A percentile compares a stretch with the other conserved stretches of the same genome.
Conservation (phyloP, 1,140 invertebrate species). For the Zaprionus kolodkinae region DNA sequence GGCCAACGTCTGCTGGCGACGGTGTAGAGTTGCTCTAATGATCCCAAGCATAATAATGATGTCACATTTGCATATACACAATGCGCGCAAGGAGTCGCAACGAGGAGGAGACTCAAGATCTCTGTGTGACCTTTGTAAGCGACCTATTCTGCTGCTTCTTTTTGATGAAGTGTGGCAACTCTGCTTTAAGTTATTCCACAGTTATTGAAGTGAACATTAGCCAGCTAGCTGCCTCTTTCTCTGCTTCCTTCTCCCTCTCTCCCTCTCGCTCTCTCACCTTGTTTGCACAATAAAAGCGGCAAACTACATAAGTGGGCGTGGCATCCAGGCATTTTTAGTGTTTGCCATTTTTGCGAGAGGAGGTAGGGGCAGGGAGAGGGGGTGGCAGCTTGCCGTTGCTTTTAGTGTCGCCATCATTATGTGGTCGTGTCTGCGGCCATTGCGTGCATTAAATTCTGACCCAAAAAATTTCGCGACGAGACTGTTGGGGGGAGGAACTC, state of each 20-base stretch:
- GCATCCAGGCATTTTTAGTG: conserved; percentile 25
- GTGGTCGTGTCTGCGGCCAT: conserved; percentile 53
- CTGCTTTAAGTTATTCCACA: not conserved
- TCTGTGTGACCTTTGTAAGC: not conserved
- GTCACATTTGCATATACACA: not conserved
- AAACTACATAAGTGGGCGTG: not conserved
- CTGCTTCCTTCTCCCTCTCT: not conserved
- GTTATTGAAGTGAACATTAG: conserved; percentile 1
- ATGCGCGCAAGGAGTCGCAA: too few relatives aligned
- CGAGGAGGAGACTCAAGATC: not conserved
- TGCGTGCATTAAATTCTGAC: conserved; percentile 58
- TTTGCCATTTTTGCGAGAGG: conserved; percentile 40
- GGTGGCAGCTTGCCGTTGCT: conserved; percentile 12
- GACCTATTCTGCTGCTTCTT: not conserved
- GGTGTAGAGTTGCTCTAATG: not conserved
- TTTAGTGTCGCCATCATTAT: conserved; percentile 41
- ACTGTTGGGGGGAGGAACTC: conserved; percentile 7
- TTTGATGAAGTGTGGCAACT: not conserved
- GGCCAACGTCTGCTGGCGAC: conserved; percentile 30
- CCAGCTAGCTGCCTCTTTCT: not conserved
- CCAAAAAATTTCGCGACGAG: conserved; percentile 37
- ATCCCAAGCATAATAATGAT: not conserved
- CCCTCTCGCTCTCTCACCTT: conserved; percentile 11
- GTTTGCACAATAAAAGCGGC: conserved; percentile 30
- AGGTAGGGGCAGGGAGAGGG: too few relatives aligned